These are phyloP conservation scores for Drosophila punjabiensis DNA, from an alignment of 1,140 invertebrate genomes.

Conservation along the genomic window DNA sequence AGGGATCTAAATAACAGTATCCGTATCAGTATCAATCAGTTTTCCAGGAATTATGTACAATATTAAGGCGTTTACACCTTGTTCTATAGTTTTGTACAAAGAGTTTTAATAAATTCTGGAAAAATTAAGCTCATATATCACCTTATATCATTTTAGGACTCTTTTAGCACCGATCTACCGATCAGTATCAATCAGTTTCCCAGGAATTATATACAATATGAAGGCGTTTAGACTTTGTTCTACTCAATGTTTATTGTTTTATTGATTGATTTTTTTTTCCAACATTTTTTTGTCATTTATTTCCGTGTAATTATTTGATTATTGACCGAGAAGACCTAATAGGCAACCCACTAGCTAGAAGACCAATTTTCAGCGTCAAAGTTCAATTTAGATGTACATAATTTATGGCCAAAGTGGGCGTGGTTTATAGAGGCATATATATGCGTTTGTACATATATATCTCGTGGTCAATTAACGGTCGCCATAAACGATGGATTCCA, in stretches of 20 bases:
- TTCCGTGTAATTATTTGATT: conserved; percentile 43
- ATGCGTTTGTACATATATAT: not conserved
- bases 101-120: too few species aligned
- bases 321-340: conserved; percentile 5
- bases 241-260: conserved; percentile 35
- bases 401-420: conserved; percentile 61
- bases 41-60: not conserved
- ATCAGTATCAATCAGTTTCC: conserved; percentile 3
- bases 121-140: too few species aligned
- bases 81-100: too few species aligned
- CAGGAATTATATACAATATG: conserved; percentile 21
- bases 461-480: conserved; percentile 28
- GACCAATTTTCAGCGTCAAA: conserved; percentile 69
- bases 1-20: too few species aligned
- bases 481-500: conserved; percentile 37
- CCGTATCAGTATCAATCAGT: not conserved
- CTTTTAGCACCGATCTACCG: not conserved
- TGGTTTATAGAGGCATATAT: conserved; percentile 6
- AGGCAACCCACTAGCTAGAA: not conserved
- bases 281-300: conserved; percentile 23
- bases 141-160: too few species aligned
- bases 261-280: conserved; percentile 23
- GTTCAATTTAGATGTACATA: conserved; percentile 77
- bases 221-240: conserved; percentile 30
- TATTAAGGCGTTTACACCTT: conserved; percentile 2